Base-by-base conservation (phyloP, 2,797 vertebrate genomes). In the Staurois parvus region DNA sequence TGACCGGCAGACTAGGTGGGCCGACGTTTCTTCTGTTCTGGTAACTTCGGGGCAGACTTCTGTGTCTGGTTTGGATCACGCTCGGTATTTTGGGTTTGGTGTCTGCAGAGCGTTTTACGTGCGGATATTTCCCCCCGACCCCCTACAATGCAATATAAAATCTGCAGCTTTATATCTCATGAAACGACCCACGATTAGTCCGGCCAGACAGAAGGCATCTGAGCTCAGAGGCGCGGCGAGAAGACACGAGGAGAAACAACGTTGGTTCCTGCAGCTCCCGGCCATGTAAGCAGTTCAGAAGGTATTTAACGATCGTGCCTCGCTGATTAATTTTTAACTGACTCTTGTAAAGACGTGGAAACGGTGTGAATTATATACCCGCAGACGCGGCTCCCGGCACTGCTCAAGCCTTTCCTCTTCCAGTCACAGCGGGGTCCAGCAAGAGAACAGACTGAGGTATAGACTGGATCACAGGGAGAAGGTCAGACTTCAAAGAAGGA, bases 251-350 rank as follows among this genome's bases (percentile, higher is more conserved):
- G 89, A 89, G 84, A 88, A 90, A 37, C 8, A 67, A 88, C 90
- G 56, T 87, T 86, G 89, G 88, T 34, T 88, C 87, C 89, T 90
- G 89, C 91, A 90, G 91, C 93, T 93, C 89, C 90, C 92, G 92
- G 94, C 91, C 90, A 92, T 32, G 5, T 81, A 91, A 89, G 89
- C 90, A 87, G 88, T 88, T 90, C 89, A 84, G 91, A 87, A 89
- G 89, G 88, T 88, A 88, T 90, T 90, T 90, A 88, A 90, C 88
- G 84, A 87, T 91, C 91, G 88, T 89, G 90, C 93, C 90, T 84
- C 85, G 90, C 89, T 90, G 91, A 88, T 93, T 89, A 90, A 88
- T 88, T 90, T 91, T 91, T 95, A 93, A 95, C 92, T 93, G 92
- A 92, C 87, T 90, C 89, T 94, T 93, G 92, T 92, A 89, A 92